These are phyloP conservation scores for Nannospalax galili DNA, from an alignment of 2,113 vertebrate genomes.

Conservation along the genomic window DNA sequence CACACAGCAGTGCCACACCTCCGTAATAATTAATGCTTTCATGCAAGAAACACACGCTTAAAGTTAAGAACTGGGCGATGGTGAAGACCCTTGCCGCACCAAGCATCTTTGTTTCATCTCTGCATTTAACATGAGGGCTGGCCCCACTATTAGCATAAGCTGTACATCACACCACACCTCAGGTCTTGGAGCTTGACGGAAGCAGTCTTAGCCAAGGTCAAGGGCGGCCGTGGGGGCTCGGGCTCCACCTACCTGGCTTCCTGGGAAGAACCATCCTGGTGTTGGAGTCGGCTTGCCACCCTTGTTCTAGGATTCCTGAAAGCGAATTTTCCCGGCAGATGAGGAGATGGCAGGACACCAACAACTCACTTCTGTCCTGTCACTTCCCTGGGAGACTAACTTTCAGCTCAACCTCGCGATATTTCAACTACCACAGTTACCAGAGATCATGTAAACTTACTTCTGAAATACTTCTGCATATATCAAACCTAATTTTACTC, in stretches of 20 bases:
- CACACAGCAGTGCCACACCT: background rate
- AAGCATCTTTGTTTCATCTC: rapidly evolving
- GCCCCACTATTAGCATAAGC: background rate
- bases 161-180: rapidly evolving
- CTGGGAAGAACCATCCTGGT: conserved; percentile 98
- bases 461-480: background rate
- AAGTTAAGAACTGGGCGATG: background rate
- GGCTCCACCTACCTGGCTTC: conserved; percentile 95
- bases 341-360: background rate
- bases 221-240: rapidly evolving
- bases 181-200: background rate
- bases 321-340: background rate
- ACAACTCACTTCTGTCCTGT: rapidly evolving
- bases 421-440: background rate
- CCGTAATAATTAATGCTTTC: too few species aligned
- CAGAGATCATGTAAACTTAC: rapidly evolving
- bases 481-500: background rate
- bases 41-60: background rate
- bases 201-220: background rate
- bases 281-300: conserved; percentile 96
- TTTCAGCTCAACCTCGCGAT: too few species aligned
- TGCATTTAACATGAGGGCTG: too few species aligned
- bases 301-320: conserved; percentile 94
- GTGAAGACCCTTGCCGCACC: background rate
- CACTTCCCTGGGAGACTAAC: too few species aligned